Evolutionary conservation across 2,113 vertebrate species (phyloP).

Genomic region (Dolichallabes microphthalmus): DNA sequence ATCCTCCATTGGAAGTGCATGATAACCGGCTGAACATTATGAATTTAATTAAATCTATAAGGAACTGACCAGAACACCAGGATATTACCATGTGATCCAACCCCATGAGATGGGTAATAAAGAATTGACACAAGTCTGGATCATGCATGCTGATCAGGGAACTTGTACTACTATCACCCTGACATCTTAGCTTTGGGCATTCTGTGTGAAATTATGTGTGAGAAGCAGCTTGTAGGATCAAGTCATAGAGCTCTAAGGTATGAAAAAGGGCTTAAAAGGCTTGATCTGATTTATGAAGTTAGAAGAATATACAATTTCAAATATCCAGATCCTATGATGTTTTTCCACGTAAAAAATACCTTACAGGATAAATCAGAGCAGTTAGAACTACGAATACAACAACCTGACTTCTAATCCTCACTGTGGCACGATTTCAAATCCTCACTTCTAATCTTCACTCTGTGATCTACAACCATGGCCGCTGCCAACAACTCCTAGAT

Average conservation of each 20-base stretch:
- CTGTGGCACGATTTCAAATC: neutral
- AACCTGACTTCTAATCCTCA: neutral
- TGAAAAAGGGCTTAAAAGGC: neutral
- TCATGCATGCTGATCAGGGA: neutral
- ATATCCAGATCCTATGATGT: neutral
- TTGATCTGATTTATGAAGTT: neutral
- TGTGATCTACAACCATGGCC: neutral
- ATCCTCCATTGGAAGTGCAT: conserved; percentile 64
- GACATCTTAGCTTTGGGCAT: conserved; percentile 2
- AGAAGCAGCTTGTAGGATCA: neutral
- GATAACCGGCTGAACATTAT: conserved; percentile 61
- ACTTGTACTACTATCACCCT: neutral
- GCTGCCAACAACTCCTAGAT: neutral
- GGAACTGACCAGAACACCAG: conserved; percentile 59
- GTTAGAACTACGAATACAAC: neutral
- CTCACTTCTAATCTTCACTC: neutral
- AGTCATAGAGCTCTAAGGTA: neutral
- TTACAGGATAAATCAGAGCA: neutral
- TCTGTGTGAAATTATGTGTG: neutral
- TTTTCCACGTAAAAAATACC: neutral
- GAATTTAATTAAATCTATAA: conserved; percentile 70
- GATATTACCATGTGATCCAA: conserved; percentile 53
- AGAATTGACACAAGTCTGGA: conserved; percentile 26
- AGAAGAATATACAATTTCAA: neutral
- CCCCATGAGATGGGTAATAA: conserved; percentile 49